Conservation (phyloP, 2,888 invertebrate species). For the Crepidodera aurea region DNA sequence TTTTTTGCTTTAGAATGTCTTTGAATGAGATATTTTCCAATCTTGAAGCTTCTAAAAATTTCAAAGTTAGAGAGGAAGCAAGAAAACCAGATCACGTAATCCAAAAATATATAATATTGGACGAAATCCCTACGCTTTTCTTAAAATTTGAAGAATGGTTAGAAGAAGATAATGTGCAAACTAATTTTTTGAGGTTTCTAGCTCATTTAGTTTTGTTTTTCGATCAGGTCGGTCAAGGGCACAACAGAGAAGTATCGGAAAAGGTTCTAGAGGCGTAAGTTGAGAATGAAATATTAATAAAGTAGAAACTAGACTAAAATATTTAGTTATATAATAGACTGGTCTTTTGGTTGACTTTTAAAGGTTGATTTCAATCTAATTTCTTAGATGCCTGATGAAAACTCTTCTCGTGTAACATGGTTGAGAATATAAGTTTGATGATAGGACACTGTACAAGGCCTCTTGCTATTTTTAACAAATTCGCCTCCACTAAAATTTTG, state of each 20-base stretch:
- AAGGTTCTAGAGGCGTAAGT: conserved; percentile 76
- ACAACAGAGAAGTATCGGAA: conserved; percentile 76
- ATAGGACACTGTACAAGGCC: too few species aligned
- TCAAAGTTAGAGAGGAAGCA: conserved; percentile 66
- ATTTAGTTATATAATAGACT: too few species aligned
- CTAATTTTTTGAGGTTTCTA: conserved; percentile 78
- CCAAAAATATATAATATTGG: conserved; percentile 86
- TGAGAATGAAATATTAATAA: too few species aligned
- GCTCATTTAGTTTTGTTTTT: conserved; percentile 87
- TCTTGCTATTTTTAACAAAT: too few species aligned
- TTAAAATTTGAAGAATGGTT: conserved; percentile 75
- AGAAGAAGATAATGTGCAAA: conserved; percentile 62
- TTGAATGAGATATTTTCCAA: conserved; percentile 74
- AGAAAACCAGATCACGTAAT: conserved; percentile 76
- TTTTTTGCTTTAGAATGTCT: conserved; percentile 65
- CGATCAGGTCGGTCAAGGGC: conserved; percentile 77
- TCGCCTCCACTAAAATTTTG: too few species aligned
- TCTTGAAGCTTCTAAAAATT: conserved; percentile 69
- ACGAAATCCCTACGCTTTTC: conserved; percentile 78
- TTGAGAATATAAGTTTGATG: too few species aligned
- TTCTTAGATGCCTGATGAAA: too few species aligned
- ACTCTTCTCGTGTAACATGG: too few species aligned
- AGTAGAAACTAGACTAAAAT: too few species aligned
- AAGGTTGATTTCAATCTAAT: too few species aligned
- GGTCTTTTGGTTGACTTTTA: too few species aligned